These are phyloP conservation scores for Candidula unifasciata DNA, from an alignment of 2,888 invertebrate species.

Conservation along the genomic window DNA sequence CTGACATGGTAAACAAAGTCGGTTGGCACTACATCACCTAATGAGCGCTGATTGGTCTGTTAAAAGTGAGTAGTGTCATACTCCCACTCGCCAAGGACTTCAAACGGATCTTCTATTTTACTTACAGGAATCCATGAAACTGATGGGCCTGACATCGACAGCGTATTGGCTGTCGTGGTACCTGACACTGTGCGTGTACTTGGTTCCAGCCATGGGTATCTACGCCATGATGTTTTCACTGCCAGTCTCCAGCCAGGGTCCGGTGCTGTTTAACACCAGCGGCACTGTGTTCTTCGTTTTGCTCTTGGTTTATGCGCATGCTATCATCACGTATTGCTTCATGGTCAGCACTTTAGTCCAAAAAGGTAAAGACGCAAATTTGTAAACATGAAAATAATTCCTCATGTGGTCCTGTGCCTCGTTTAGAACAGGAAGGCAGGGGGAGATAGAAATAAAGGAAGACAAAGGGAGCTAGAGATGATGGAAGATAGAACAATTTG, in stretches of 20 bases:
- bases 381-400: neutral
- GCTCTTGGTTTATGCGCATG: slow-evolving; percentile 84
- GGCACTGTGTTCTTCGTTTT: slow-evolving; percentile 85
- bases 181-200: slow-evolving; percentile 85
- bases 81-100: too few species aligned
- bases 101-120: too few species aligned
- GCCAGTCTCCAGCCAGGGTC: slow-evolving; percentile 56
- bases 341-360: slow-evolving; percentile 89
- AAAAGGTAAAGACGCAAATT: slow-evolving; percentile 81
- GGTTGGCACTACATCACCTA: too few species aligned
- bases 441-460: slow-evolving; percentile 29
- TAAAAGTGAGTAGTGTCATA: too few species aligned
- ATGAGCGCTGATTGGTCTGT: too few species aligned
- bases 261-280: slow-evolving; percentile 78
- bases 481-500: neutral
- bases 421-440: slow-evolving; percentile 25
- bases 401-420: too few species aligned
- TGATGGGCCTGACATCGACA: slow-evolving; percentile 90
- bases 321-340: slow-evolving; percentile 88
- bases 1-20: too few species aligned
- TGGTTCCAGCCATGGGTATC: slow-evolving; percentile 81
- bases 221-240: slow-evolving; percentile 76
- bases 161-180: slow-evolving; percentile 93
- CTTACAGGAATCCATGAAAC: slow-evolving; percentile 90
- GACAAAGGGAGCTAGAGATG: slow-evolving; percentile 37